These are phyloP conservation scores for Enteromius unitaeniatus DNA, from an alignment of 2,797 vertebrate species.

Conservation along the genomic window DNA sequence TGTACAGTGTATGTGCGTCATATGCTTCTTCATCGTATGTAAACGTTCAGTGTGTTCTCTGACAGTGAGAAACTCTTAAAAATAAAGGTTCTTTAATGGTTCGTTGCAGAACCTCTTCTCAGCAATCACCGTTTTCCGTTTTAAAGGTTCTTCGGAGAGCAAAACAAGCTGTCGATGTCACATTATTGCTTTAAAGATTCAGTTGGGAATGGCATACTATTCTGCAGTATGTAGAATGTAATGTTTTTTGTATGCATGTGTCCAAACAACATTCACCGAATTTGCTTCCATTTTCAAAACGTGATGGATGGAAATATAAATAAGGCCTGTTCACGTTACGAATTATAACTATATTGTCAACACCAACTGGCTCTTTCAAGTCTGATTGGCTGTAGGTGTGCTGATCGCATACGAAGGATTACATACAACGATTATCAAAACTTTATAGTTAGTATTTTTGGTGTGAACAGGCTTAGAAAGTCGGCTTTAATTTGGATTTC, in stretches of 20 bases:
- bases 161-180: background rate
- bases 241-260: background rate
- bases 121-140: background rate
- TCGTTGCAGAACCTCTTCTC: slow-evolving; percentile 8
- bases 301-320: background rate
- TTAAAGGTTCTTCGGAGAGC: background rate
- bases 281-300: background rate
- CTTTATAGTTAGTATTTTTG: background rate
- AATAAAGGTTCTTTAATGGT: slow-evolving; percentile 26
- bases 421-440: background rate
- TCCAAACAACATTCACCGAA: background rate
- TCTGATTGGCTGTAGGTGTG: background rate
- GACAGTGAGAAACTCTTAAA: slow-evolving; percentile 26
- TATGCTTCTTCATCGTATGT: slow-evolving; percentile 24
- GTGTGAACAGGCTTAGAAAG: background rate
- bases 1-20: slow-evolving; percentile 44
- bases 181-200: background rate
- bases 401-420: background rate
- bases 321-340: background rate
- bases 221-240: too few relatives aligned
- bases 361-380: background rate
- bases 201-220: background rate
- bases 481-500: too few relatives aligned
- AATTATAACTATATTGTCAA: background rate
- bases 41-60: slow-evolving; percentile 14